These are phyloP conservation scores for Bacillus rossius DNA, from an alignment of 1,140 invertebrate species.

Conservation along the genomic window DNA sequence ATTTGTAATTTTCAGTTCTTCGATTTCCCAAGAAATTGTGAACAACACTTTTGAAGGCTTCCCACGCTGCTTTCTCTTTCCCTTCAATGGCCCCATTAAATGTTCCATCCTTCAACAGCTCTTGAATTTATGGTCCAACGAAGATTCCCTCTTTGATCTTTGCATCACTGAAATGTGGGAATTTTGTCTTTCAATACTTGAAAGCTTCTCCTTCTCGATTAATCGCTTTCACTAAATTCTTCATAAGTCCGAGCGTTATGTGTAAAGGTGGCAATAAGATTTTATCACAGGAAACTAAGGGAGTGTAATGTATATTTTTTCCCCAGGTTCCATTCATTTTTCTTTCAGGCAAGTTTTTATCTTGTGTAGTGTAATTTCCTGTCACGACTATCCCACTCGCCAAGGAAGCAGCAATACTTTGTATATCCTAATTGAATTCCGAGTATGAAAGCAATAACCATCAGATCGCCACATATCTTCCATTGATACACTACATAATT, in stretches of 20 bases:
- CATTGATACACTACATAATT: no score
- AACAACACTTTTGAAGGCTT: not conserved
- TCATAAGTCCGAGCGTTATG: constrained; percentile 23
- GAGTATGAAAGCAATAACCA: no score
- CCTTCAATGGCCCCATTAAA: not conserved
- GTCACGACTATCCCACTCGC: not conserved
- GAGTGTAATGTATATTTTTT: constrained; percentile 33
- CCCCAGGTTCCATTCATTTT: constrained; percentile 23
- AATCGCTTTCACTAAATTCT: constrained; percentile 26
- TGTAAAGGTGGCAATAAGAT: constrained; percentile 32
- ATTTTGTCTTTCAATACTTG: constrained; percentile 10
- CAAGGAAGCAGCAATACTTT: no score
- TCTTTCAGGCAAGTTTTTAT: constrained; percentile 30
- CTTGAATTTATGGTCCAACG: not conserved
- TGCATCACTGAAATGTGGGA: not conserved
- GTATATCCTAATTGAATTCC: no score
- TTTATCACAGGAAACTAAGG: constrained; percentile 30
- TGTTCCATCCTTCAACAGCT: not conserved
- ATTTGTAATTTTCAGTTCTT: not conserved
- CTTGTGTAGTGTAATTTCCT: constrained; percentile 32
- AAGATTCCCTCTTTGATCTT: constrained; percentile 10
- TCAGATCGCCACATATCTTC: no score
- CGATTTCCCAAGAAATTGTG: not conserved
- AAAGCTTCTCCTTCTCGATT: constrained; percentile 17
- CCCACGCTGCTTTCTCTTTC: not conserved